A percentile compares a stretch with the other conserved stretches of the same genome.
Evolutionary conservation across 2,888 invertebrate genomes (phyloP).

Genomic region (Panzeria rudis): DNA sequence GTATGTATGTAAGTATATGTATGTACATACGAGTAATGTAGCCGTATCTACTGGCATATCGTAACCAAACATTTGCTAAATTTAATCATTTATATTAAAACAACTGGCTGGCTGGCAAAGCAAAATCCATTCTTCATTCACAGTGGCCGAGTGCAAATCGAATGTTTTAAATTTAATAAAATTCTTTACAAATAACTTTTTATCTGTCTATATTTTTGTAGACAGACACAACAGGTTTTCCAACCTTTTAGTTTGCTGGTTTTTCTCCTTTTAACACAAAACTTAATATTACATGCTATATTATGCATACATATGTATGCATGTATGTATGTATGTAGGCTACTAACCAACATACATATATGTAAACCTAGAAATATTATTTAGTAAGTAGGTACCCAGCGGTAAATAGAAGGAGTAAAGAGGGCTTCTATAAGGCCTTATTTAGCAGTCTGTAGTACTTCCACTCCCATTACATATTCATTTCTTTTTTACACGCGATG

Average conservation of each 20-base stretch:
- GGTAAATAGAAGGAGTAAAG: too few species aligned
- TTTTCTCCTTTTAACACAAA: constrained; percentile 43
- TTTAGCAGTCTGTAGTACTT: too few species aligned
- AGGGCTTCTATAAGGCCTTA: too few species aligned
- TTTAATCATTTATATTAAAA: constrained; percentile 60
- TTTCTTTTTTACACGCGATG: too few species aligned
- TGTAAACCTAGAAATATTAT: neutral
- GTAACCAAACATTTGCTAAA: constrained; percentile 52
- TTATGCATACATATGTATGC: neutral
- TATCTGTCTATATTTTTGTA: neutral
- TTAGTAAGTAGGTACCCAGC: too few species aligned
- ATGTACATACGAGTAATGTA: neutral
- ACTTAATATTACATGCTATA: too few species aligned
- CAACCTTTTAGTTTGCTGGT: constrained; percentile 42
- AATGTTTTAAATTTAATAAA: constrained; percentile 53
- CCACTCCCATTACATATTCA: too few species aligned
- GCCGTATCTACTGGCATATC: constrained; percentile 32
- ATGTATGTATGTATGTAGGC: neutral
- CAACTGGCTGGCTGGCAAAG: constrained; percentile 34
- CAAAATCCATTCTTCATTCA: constrained; percentile 31
- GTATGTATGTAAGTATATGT: neutral
- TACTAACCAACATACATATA: neutral
- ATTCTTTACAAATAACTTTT: constrained; percentile 47
- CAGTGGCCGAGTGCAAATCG: constrained; percentile 25
- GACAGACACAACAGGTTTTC: constrained; percentile 59